Evolutionary conservation across 2,113 vertebrate genomes (phyloP), one percentile per base, ranked within the genome.

Genomic region (Sapajus apella): DNA sequence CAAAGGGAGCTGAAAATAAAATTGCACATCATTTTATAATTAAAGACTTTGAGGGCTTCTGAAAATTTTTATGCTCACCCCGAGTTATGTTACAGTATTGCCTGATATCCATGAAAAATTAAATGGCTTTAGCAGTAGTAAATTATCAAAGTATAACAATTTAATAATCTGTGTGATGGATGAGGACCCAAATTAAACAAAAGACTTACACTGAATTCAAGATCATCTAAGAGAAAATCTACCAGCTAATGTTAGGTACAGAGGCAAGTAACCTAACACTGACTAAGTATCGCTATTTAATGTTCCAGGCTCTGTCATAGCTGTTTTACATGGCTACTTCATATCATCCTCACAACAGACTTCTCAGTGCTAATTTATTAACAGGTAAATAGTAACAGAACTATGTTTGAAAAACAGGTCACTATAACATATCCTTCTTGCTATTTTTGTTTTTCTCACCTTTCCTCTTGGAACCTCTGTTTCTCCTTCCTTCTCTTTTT

Each of bases 11-110:
- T 61, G 55, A 76, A 87, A 96, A 97, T 95, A 16, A 97, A 96
- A 81, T 73, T 97, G 80, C 80, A 80, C 23, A 75, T 94, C 56
- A 23, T 94, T 97, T 94, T 58, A 90, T 97, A 98, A 97, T 97
- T 98, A 96, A 98, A 97, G 66, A 23, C 52, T 95, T 76, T 96
- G 12, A 90, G 87, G 55, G 8, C 25, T 45, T 76, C 90, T 82
- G 70, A 37, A 97, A 94, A 97, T 56, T 21, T 96, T 95, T 68
- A 92, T 90, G 87, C 76, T 88, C 14, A 17, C 81, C 73, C 40
- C 45, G 96, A 91, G 73, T 95, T 85, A 92, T 55, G 73, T 77
- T 75, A 52, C 89, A 80, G 12, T 96, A 97, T 89, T 90, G 68
- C 83, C 66, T 66, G 16, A 35, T 96, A 30, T 97, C 45, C 95